Evolutionary conservation across 1,140 invertebrate species (phyloP), one percentile per base, ranked within the genome.

Genomic region (Amyelois transitella): DNA sequence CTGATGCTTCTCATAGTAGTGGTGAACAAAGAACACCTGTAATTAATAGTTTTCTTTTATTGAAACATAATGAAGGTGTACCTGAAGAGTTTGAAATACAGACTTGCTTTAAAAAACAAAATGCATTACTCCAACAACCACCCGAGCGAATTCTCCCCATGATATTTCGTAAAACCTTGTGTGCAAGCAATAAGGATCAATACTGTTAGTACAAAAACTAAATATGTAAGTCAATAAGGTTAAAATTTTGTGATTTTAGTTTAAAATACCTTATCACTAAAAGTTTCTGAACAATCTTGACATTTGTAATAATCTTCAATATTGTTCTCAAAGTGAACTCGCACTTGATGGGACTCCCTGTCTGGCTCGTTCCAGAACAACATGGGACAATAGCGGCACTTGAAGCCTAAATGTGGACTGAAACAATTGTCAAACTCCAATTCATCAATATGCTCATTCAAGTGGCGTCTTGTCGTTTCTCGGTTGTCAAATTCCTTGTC

Each of bases 341-440:
- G 67, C 5, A 80, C 73, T 55, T 88, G 82, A 61, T 89, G 88
- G 2, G 54, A 50, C 62, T 89, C 85, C 21, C 88, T 75, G 18
- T 89, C 85, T 1, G 69, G 68, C 51, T 89, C 88, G 66, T 89
- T 85, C 88, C 88, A 89, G 58, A 89, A 89, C 25, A 89, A 59
- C 14, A 69, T 86, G 4, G 83, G 75, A 58, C 88, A 89, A 59
- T 75, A 87, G 60, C 67, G 77, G 51, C 88, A 89, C 63, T 88
- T 89, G 24, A 89, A 86, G 0, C 88, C 88, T 17, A 88, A 61
- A 51, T 88, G 86, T 20, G 88, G 88, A 54, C 88, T 89, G 38
- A 86, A 87, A 61, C 88, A 89, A 55, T 86, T 88, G 18, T 85
- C 81, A 59, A 63, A 74, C 47, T 83, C 79, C 28, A 88, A 69